phyloP scores from a whole-genome alignment of 2,113 vertebrate species.

The Dicentrarchus labrax region DNA sequence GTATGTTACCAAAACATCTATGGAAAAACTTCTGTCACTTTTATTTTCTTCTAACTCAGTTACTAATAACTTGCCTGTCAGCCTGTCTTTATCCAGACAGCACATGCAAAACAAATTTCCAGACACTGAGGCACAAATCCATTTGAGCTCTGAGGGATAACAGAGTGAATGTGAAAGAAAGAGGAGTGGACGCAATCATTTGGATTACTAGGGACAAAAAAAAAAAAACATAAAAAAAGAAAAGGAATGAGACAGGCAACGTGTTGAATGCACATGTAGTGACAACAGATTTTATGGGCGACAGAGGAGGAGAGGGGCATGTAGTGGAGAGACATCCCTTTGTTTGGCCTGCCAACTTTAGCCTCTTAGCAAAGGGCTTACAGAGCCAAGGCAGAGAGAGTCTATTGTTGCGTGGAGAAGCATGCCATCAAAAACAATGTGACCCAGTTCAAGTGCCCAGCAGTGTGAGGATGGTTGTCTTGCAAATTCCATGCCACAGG shows the following conservation, averaged over 20 bases:
- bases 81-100: conserved; percentile 20
- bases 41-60: conserved; percentile 9
- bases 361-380: conserved; percentile 74
- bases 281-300: conserved; percentile 58
- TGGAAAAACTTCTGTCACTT: conserved; percentile 6
- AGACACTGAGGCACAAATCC: conserved; percentile 14
- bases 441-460: conserved; percentile 64
- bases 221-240: background rate
- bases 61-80: conserved; percentile 10
- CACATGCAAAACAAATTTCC: conserved; percentile 24
- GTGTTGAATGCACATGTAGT: conserved; percentile 24
- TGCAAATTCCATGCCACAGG: conserved; percentile 45
- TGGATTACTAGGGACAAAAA: conserved; percentile 30
- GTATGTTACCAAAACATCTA: background rate
- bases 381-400: conserved; percentile 55
- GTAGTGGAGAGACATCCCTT: conserved; percentile 46
- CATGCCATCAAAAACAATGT: conserved; percentile 60
- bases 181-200: conserved; percentile 33
- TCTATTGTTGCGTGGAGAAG: conserved; percentile 70
- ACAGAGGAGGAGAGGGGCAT: conserved; percentile 42
- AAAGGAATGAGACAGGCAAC: background rate
- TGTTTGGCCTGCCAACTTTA: conserved; percentile 71
- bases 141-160: conserved; percentile 45
- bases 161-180: conserved; percentile 29
- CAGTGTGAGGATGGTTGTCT: conserved; percentile 29